Evolutionary conservation across 2,113 vertebrate genomes (phyloP).

Genomic region (Sphaerodactylus townsendi): DNA sequence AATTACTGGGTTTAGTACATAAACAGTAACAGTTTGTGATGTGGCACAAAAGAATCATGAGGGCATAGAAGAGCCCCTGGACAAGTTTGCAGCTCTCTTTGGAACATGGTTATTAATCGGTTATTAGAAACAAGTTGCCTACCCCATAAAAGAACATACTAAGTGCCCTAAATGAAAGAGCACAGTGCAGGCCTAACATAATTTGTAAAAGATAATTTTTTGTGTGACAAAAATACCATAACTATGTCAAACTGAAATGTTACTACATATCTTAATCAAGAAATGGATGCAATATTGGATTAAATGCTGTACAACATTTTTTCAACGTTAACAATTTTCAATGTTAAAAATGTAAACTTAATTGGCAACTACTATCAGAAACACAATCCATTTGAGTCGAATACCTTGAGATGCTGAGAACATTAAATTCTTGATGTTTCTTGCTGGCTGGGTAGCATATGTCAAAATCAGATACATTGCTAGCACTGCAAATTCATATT

Average conservation of each 20-base stretch:
- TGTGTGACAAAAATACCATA: conserved; percentile 26
- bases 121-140: conserved; percentile 7
- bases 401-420: not conserved
- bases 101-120: conserved; percentile 28
- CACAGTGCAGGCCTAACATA: conserved; percentile 35
- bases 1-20: no score
- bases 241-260: conserved; percentile 3
- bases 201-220: conserved; percentile 60
- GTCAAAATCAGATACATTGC: conserved; percentile 6
- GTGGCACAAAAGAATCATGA: not conserved
- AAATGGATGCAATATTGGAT: conserved; percentile 42
- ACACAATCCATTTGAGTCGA: conserved; percentile 24
- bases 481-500: conserved; percentile 12
- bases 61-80: not conserved
- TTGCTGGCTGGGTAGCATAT: conserved; percentile 18
- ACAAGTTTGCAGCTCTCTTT: not conserved
- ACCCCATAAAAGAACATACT: conserved; percentile 54
- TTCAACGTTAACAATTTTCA: conserved; percentile 21
- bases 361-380: conserved; percentile 25
- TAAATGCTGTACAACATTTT: conserved; percentile 37
- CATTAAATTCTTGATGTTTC: conserved; percentile 24
- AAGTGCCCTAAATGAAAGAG: conserved; percentile 52
- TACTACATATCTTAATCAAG: conserved; percentile 36
- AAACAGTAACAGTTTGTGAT: not conserved
- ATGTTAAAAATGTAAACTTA: conserved; percentile 39